Percentiles rank a stretch among this genome's conserved stretches.
These are phyloP conservation scores for Marronus borbonicus DNA, from an alignment of 2,888 invertebrate species.

Conservation along the genomic window DNA sequence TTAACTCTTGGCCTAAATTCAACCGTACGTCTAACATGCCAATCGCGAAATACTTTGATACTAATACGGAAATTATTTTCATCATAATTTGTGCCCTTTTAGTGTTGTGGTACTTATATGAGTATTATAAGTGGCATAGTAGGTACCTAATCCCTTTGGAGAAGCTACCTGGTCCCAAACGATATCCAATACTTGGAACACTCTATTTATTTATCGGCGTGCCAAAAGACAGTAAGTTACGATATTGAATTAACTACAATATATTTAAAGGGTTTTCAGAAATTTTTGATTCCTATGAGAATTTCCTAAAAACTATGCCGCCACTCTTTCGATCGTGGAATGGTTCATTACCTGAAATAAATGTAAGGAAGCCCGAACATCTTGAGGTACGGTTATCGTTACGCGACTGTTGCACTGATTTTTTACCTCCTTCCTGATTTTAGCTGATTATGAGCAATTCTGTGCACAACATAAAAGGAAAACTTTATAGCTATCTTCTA, in stretches of 20 bases:
- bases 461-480: conserved; percentile 57
- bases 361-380: conserved; percentile 59
- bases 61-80: too few species aligned
- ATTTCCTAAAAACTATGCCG: too few species aligned
- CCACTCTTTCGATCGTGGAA: conserved; percentile 59
- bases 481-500: conserved; percentile 55
- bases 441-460: conserved; percentile 56
- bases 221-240: conserved; percentile 22
- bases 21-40: too few species aligned
- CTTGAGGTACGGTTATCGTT: conserved; percentile 14
- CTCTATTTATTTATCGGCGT: conserved; percentile 8
- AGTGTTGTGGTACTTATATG: conserved; percentile 23
- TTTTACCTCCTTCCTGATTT: conserved; percentile 53
- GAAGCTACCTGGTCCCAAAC: background rate
- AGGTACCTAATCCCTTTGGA: background rate
- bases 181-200: conserved; percentile 37
- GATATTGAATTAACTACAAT: too few species aligned
- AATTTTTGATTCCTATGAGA: too few species aligned
- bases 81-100: background rate
- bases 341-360: conserved; percentile 56
- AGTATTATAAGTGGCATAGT: conserved; percentile 26
- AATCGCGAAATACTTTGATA: too few species aligned
- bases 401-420: too few species aligned
- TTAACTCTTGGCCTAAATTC: too few species aligned
- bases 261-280: too few species aligned